A percentile compares a stretch with the other conserved stretches of the same genome.
phyloP scores from a whole-genome alignment of 1,140 invertebrate species.

The Spodoptera litura region DNA sequence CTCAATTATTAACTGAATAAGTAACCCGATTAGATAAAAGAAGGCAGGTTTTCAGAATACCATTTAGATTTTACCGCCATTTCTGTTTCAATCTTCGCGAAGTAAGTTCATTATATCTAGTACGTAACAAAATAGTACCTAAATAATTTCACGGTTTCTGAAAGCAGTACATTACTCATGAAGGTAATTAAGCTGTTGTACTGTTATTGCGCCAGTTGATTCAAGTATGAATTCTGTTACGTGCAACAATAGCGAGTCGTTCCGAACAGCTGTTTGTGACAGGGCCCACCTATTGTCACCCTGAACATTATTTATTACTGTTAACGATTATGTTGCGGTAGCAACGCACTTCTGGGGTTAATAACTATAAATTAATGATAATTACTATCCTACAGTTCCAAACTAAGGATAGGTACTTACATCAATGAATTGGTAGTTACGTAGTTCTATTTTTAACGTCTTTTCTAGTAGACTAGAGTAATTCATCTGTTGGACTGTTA shows the following conservation, averaged over 20 bases:
- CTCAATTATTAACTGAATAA: too few species aligned
- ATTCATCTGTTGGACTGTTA: neutral
- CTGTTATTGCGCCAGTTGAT: conserved; percentile 15
- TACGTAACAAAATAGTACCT: too few species aligned
- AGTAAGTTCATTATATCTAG: neutral
- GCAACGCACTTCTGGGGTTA: neutral
- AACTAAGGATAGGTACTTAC: too few species aligned
- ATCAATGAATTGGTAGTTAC: too few species aligned
- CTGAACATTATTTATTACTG: conserved; percentile 24
- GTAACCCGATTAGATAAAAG: too few species aligned
- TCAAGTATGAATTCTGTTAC: conserved; percentile 9
- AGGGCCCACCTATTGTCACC: conserved; percentile 26
- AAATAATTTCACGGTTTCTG: too few species aligned
- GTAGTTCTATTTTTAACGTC: neutral
- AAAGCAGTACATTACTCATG: too few species aligned
- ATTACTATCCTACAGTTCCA: too few species aligned
- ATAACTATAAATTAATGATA: neutral
- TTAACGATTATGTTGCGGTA: neutral
- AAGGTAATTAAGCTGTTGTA: conserved; percentile 5
- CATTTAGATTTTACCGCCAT: too few species aligned
- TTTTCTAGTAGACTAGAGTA: too few species aligned
- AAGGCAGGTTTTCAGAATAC: too few species aligned
- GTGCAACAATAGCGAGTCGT: conserved; percentile 18
- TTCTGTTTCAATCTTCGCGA: neutral
- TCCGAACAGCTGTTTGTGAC: conserved; percentile 23